Percentiles rank a stretch among this genome's conserved stretches.
These are phyloP conservation scores for Platygyra sinensis DNA, from an alignment of 64 coral and sea anemone genomes.

Conservation along the genomic window DNA sequence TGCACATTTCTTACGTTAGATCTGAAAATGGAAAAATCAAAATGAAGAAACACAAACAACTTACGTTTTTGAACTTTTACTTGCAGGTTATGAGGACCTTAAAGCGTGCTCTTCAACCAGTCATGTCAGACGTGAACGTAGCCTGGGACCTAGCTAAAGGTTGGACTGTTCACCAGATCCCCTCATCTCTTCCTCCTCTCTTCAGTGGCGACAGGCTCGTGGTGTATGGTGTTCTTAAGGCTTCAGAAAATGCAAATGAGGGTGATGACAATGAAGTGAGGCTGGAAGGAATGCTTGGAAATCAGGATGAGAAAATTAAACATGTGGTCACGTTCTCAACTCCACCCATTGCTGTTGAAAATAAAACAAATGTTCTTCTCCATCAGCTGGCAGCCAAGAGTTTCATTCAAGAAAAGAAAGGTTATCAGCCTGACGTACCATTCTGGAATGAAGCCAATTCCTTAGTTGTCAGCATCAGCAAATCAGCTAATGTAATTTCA, in stretches of 20 bases:
- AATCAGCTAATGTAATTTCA: constrained; percentile 21
- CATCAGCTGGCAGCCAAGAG: constrained; percentile 26
- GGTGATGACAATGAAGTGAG: background rate
- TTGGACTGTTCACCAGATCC: constrained; percentile 53
- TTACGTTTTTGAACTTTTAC: no score
- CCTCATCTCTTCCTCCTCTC: constrained; percentile 7
- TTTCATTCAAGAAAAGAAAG: constrained; percentile 43
- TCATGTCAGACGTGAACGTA: constrained; percentile 18
- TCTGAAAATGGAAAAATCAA: no score
- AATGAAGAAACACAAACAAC: no score
- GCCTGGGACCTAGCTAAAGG: constrained; percentile 51
- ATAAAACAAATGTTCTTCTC: no score
- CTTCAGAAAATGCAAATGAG: background rate
- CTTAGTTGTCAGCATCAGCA: background rate
- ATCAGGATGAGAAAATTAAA: no score
- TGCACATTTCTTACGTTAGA: no score
- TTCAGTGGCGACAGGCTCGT: constrained; percentile 60
- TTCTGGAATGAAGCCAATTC: no score
- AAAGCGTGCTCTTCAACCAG: constrained; percentile 56
- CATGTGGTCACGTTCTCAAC: no score
- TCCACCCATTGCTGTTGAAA: no score
- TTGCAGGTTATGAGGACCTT: constrained; percentile 30
- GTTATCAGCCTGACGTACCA: no score
- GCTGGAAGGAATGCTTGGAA: no score
- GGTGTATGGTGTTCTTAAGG: constrained; percentile 50